Conservation (phyloP, 2,888 invertebrate species). For the Elysia crispata region DNA sequence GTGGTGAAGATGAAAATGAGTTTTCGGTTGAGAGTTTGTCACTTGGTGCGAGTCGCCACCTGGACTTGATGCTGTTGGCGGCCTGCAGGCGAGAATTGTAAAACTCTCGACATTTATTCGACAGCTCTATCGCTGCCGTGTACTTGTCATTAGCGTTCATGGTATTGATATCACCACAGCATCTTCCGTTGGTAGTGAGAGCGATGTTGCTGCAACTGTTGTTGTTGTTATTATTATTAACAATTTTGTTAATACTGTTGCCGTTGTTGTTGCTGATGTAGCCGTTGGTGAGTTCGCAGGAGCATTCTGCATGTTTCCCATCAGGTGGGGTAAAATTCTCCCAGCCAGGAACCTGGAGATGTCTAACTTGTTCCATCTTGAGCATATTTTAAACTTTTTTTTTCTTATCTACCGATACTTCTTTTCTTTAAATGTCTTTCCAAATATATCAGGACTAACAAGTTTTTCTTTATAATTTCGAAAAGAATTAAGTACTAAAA, state of each 20-base stretch:
- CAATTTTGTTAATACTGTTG: background rate
- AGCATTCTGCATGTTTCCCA: too few relatives aligned
- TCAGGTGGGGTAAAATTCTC: background rate
- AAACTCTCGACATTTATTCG: conserved; percentile 63
- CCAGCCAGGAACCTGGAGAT: conserved; percentile 29
- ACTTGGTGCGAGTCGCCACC: conserved; percentile 32
- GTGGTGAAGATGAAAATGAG: too few relatives aligned
- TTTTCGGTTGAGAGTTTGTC: background rate
- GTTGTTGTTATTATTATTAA: background rate
- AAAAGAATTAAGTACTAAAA: too few relatives aligned
- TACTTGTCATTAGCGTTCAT: conserved; percentile 49
- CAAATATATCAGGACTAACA: too few relatives aligned
- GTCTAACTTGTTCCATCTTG: conserved; percentile 10
- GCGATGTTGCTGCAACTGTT: background rate
- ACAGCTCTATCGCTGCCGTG: conserved; percentile 62
- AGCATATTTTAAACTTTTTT: too few relatives aligned
- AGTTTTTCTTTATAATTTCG: too few relatives aligned
- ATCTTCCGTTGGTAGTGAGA: background rate
- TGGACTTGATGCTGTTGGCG: conserved; percentile 54
- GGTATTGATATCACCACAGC: background rate
- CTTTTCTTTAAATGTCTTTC: too few relatives aligned
- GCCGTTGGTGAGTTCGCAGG: too few relatives aligned
- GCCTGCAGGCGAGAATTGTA: conserved; percentile 57
- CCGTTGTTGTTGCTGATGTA: too few relatives aligned
- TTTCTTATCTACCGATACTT: too few relatives aligned